A percentile compares a stretch with the other conserved stretches of the same genome.
Conservation (phyloP, 1,140 invertebrate species). For the Panulirus ornatus region DNA sequence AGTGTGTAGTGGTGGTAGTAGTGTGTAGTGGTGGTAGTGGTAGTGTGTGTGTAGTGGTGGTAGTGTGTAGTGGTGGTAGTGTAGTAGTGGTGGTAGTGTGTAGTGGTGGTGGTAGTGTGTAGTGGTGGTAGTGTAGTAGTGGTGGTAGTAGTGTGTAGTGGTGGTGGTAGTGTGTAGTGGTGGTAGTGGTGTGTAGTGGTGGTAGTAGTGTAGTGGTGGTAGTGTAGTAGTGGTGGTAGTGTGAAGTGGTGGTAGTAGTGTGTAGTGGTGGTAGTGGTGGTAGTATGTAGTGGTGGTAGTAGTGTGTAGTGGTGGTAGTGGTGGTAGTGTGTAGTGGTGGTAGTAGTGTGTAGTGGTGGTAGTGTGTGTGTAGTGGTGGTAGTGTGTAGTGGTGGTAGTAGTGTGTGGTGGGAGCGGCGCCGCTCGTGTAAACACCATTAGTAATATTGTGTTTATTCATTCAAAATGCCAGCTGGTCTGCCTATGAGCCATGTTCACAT, state of each 20-base stretch:
- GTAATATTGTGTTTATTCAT: constrained; percentile 75
- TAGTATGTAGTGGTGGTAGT: background rate
- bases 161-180: too few relatives aligned
- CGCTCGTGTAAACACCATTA: constrained; percentile 72
- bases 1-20: too few relatives aligned
- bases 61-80: too few relatives aligned
- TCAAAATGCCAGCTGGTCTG: constrained; percentile 51
- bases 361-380: too few relatives aligned
- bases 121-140: background rate
- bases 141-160: too few relatives aligned
- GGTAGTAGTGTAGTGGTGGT: background rate
- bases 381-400: background rate
- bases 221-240: background rate
- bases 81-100: too few relatives aligned
- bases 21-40: too few relatives aligned
- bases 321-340: constrained; percentile 19
- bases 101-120: background rate
- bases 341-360: background rate
- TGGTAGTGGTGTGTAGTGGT: background rate
- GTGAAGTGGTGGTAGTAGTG: background rate
- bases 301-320: background rate
- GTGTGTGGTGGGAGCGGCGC: background rate
- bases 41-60: too few relatives aligned
- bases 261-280: too few relatives aligned
- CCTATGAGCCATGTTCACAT: constrained; percentile 64